These are phyloP conservation scores for Sarcoramphus papa DNA, from an alignment of 2,797 vertebrate species.

Conservation along the genomic window DNA sequence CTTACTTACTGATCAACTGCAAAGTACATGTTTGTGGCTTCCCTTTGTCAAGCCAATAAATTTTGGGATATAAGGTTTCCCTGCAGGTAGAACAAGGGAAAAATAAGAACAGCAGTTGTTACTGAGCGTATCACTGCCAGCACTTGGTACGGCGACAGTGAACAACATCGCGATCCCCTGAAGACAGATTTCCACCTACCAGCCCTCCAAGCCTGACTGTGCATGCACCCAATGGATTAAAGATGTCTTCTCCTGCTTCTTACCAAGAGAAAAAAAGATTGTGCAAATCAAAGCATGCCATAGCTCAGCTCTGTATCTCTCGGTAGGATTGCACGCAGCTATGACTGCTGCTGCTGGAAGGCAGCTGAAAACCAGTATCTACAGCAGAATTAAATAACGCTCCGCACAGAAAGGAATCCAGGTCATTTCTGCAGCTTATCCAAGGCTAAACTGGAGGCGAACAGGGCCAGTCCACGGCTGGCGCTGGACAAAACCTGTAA, in stretches of 20 bases:
- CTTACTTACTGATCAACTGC: neutral
- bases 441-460: neutral
- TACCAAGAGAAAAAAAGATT: neutral
- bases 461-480: rapidly evolving
- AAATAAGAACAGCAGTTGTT: neutral
- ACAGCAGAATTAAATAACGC: neutral
- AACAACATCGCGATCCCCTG: neutral
- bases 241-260: neutral
- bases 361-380: neutral
- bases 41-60: neutral
- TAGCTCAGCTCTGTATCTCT: neutral
- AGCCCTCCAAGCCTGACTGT: neutral
- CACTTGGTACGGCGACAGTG: rapidly evolving
- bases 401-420: neutral
- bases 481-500: rapidly evolving
- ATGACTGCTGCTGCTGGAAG: neutral
- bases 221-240: rapidly evolving
- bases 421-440: neutral
- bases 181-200: neutral
- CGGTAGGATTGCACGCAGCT: neutral
- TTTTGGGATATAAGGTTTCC: rapidly evolving
- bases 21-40: rapidly evolving
- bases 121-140: neutral
- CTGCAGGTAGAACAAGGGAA: neutral
- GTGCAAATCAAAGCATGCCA: neutral